Evolutionary conservation across 2,888 invertebrate genomes (phyloP).

Genomic region (Rapana venosa): DNA sequence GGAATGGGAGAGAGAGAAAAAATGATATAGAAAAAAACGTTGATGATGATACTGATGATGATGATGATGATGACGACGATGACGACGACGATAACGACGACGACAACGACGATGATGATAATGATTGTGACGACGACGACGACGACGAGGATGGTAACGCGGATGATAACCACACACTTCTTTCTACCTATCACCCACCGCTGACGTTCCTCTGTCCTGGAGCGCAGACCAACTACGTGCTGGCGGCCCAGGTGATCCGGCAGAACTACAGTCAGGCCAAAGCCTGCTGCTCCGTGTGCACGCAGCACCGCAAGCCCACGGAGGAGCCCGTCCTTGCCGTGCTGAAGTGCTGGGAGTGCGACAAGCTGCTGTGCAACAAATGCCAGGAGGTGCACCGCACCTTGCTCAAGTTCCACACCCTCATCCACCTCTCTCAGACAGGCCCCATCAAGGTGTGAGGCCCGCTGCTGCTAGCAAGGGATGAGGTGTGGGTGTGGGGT

Average conservation of each 20-base stretch:
- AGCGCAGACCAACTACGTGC: conserved; percentile 33
- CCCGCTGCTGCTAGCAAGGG: no score
- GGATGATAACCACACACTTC: background rate
- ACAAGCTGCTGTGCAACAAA: conserved; percentile 31
- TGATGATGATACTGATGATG: no score
- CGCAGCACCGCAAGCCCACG: background rate
- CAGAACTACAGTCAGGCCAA: conserved; percentile 13
- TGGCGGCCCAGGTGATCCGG: conserved; percentile 13
- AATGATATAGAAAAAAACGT: no score
- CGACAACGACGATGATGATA: no score
- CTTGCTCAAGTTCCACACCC: conserved; percentile 36
- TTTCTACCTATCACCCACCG: no score
- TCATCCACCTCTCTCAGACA: conserved; percentile 22
- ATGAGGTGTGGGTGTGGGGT: no score
- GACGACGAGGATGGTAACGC: no score
- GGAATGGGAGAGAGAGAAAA: no score
- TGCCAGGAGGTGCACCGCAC: conserved; percentile 18
- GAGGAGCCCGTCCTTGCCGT: background rate
- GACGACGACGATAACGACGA: no score
- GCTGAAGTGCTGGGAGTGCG: conserved; percentile 37
- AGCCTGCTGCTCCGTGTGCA: conserved; percentile 23
- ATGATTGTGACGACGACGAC: no score
- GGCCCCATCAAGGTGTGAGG: conserved; percentile 25
- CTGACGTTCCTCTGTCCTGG: background rate
- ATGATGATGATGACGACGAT: no score